Percentiles rank a stretch among this genome's conserved stretches.
Conservation (phyloP, 2,113 vertebrate genomes). For the Craseonycteris thonglongyai region DNA sequence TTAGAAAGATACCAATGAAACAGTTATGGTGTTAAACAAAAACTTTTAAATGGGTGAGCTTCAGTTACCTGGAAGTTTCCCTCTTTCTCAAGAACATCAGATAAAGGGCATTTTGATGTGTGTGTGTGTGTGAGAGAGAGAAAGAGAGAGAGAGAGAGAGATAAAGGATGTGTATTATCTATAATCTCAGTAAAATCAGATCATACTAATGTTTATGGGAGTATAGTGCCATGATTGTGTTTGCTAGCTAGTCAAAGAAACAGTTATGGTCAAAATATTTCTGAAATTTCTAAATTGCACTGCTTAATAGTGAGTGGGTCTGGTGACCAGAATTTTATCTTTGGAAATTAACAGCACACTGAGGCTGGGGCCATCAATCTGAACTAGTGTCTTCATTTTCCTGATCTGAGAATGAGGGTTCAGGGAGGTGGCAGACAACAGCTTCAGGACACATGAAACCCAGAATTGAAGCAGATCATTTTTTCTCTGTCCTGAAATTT, state of each 20-base stretch:
- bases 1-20: background rate
- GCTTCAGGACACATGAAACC: fast-evolving
- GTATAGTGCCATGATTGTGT: fast-evolving
- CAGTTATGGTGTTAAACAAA: background rate
- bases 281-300: background rate
- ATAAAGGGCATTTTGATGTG: background rate
- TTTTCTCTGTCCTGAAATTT: background rate
- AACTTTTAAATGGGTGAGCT: too few species aligned
- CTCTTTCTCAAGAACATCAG: background rate
- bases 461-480: background rate
- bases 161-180: fast-evolving
- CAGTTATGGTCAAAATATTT: background rate
- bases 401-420: too few species aligned
- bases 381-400: background rate
- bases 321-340: background rate
- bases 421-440: background rate
- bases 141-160: too few species aligned
- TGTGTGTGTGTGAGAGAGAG: fast-evolving
- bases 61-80: background rate
- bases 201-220: fast-evolving
- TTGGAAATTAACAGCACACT: fast-evolving
- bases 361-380: background rate
- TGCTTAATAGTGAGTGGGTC: background rate
- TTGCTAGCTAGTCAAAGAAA: background rate
- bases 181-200: background rate